Evolutionary conservation across 2,797 vertebrate species (phyloP), one percentile per base, ranked within the genome.

Genomic region (Danionella dracula): DNA sequence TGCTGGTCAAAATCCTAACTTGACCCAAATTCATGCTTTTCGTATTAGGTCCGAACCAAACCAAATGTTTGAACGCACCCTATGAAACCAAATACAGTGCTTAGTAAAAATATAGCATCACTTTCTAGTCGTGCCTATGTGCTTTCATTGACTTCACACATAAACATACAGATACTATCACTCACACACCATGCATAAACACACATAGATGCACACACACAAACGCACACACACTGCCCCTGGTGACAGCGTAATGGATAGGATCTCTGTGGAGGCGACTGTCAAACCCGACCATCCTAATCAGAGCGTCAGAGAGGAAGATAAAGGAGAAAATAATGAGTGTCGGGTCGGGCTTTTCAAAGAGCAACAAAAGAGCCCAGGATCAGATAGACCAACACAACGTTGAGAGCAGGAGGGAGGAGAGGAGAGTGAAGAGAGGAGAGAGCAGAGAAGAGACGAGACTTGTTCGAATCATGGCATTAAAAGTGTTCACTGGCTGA

Each of bases 181-280:
- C 32, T 68, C 70, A 63, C 42, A 32, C 9, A 23, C 4, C n/a
- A 15, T 13, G 13, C 10, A 20, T 13, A 53, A 10, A n/a, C 11
- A 29, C 58, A 53, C 44, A 73, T 27, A 72, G 31, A 66, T 29
- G 51, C 71, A 69, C 72, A 69, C 74, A 73, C 76, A 73, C 71
- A 77, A 59, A 67, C 76, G 70, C 75, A 63, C 76, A 70, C 69
- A 71, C 41, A 73, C 58, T 76, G 70, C 74, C 75, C 69, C 51
- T 75, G 66, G 89, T 91, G 89, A 92, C 84, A 88, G 80, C 87
- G 93, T 94, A 94, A 96, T 90, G 90, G 94, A 94, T 94, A 92
- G 91, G 88, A 89, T 88, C 91, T 84, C 87, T 80, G 85, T 86
- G 87, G 90, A 92, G 90, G 87, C 84, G 85, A 85, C 87, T 89